Base-by-base conservation (phyloP, 2,797 vertebrate genomes). In the Notolepis coatsorum region DNA sequence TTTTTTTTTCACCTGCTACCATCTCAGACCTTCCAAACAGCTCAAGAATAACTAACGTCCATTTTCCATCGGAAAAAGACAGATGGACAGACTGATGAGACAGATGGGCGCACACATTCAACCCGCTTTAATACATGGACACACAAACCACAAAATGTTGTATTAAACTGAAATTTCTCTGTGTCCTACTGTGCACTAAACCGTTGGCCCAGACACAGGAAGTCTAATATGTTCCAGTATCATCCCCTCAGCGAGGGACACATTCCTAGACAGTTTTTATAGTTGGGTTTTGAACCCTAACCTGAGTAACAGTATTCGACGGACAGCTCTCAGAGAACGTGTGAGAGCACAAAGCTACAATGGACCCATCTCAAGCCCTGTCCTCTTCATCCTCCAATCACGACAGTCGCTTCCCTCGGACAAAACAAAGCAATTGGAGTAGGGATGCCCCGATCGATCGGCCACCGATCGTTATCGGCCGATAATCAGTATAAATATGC, bases 1-100 rank as follows among this genome's bases (percentile, higher is more conserved):
- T 10, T 84, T 84, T 88, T 89, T 88, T 77, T 71, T 89, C 90
- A 91, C 90, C 87, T 89, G 87, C 85, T 86, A 61, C 81, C 31
- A 75, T 84, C 74, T 73, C 73, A 72, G 74, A 75, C 59, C 79
- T 76, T 82, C 68, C 81, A 80, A 58, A 75, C 53, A 53, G 65
- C 70, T 80, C 72, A 49, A 79, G 80, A 85, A 86, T 88, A 87
- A 79, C 75, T 79, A 65, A 78, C 30, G 63, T 76, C 71, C 65
- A 66, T 82, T 86, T 88, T 86, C 82, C 84, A 84, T 75, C 81
- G 73, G 79, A 77, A 64, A 73, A 75, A 68, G 68, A 72, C 42
- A 27, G 54, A 69, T 59, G 50, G 33, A 21, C 35, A 13, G 33
- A 41, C n/a, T 13, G 6, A 41, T 15, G n/a, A 28, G n/a, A 30